Evolutionary conservation across 2,797 vertebrate species (phyloP).

Genomic region (Helicolenus hilgendorfi): DNA sequence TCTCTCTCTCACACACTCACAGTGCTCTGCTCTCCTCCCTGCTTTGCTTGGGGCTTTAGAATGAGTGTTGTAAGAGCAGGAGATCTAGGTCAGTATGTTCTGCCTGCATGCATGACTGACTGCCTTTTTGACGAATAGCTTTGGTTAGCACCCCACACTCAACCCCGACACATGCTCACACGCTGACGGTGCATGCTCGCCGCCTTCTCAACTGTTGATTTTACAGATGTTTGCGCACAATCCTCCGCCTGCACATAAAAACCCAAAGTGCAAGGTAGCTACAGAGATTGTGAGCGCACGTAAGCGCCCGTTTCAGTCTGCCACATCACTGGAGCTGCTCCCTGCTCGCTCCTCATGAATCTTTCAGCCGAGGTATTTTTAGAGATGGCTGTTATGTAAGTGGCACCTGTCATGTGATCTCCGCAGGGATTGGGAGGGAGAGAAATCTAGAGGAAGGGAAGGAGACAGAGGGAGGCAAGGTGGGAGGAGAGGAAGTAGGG

Average conservation of each 20-base stretch:
- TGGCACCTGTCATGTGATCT: conserved; percentile 91
- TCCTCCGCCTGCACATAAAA: neutral
- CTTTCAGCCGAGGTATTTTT: conserved; percentile 89
- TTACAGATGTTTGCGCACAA: conserved; percentile 12
- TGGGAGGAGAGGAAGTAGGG: conserved; percentile 25
- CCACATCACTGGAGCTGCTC: conserved; percentile 60
- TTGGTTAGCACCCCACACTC: conserved; percentile 12
- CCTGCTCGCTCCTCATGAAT: conserved; percentile 83
- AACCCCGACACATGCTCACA: conserved; percentile 2
- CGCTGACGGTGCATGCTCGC: neutral
- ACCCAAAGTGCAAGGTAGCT: neutral
- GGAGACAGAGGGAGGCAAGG: conserved; percentile 25
- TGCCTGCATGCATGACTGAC: conserved; percentile 57
- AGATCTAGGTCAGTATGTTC: conserved; percentile 81
- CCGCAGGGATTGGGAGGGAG: conserved; percentile 70
- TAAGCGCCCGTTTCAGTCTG: conserved; percentile 41
- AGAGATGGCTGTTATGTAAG: conserved; percentile 88
- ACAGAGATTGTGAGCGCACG: neutral
- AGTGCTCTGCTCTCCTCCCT: conserved; percentile 1
- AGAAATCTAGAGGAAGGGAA: conserved; percentile 47
- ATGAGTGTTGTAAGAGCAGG: conserved; percentile 76
- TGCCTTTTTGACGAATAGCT: conserved; percentile 50
- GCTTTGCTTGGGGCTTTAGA: conserved; percentile 55
- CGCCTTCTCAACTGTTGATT: neutral
- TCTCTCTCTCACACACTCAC: neutral